Conservation (phyloP, 2,888 invertebrate species). For the Nasonia oneida region DNA sequence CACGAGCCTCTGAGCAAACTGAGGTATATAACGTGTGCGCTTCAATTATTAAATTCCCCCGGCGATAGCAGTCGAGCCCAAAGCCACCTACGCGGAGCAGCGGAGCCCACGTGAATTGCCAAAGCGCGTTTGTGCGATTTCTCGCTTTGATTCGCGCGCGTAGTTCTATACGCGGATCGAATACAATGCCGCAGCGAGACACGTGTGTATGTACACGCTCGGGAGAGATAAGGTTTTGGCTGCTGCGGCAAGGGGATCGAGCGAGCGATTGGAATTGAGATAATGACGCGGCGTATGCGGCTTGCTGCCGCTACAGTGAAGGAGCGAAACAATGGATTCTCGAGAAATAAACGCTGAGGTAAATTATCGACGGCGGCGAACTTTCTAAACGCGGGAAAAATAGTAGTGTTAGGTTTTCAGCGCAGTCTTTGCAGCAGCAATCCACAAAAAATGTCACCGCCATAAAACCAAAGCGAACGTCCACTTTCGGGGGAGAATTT, state of each 20-base stretch:
- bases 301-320: not conserved
- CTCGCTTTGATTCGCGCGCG: constrained; percentile 39
- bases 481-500: not conserved
- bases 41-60: not conserved
- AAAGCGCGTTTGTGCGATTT: constrained; percentile 25
- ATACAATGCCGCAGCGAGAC: not conserved
- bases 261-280: constrained; percentile 1
- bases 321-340: not conserved
- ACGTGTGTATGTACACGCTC: not conserved
- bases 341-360: not conserved
- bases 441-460: not conserved
- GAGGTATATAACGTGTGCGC: not conserved
- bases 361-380: not conserved
- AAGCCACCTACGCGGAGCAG: not conserved
- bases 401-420: not conserved
- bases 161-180: not conserved
- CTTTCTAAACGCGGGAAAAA: not conserved
- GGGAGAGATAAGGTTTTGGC: constrained; percentile 3
- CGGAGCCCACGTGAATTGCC: not conserved
- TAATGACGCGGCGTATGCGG: not conserved
- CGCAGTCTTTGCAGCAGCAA: not conserved
- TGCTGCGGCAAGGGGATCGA: not conserved
- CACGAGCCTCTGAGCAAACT: not conserved
- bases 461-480: constrained; percentile 12
- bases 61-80: not conserved